Evolutionary conservation across 2,113 vertebrate genomes (phyloP).

Genomic region (Lynx canadensis): DNA sequence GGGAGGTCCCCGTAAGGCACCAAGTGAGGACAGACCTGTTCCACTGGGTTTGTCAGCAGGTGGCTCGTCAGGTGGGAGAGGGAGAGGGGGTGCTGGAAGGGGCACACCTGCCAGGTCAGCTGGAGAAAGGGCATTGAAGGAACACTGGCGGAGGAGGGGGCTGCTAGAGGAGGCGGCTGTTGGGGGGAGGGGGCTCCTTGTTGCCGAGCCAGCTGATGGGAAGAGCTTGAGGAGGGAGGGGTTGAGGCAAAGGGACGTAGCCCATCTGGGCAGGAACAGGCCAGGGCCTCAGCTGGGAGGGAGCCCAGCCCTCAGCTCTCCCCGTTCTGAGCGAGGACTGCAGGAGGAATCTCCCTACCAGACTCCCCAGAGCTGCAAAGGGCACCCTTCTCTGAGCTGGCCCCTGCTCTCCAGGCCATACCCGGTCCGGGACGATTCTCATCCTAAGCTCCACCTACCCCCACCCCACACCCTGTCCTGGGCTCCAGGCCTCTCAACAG

Average conservation of each 20-base stretch:
- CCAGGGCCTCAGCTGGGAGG: background rate
- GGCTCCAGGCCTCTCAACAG: background rate
- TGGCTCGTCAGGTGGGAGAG: background rate
- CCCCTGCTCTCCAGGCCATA: background rate
- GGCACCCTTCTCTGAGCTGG: background rate
- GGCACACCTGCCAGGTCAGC: too few species aligned
- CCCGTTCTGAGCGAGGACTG: too few species aligned
- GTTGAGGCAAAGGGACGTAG: too few species aligned
- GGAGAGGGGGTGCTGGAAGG: too few species aligned
- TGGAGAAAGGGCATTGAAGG: background rate
- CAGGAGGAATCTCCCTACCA: background rate
- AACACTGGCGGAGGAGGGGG: background rate
- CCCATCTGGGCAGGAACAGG: background rate
- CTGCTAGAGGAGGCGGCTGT: too few species aligned
- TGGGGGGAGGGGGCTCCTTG: too few species aligned
- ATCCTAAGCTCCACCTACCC: too few species aligned
- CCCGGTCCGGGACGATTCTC: too few species aligned
- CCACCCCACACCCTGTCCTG: too few species aligned
- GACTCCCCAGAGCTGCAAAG: background rate
- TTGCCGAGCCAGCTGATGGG: too few species aligned
- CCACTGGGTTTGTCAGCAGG: background rate
- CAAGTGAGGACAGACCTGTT: background rate
- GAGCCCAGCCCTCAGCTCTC: background rate
- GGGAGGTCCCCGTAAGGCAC: too few species aligned
- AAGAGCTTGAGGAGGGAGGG: background rate